phyloP scores from a whole-genome alignment of 2,888 invertebrate genomes.

The Meghimatium bilineatum region DNA sequence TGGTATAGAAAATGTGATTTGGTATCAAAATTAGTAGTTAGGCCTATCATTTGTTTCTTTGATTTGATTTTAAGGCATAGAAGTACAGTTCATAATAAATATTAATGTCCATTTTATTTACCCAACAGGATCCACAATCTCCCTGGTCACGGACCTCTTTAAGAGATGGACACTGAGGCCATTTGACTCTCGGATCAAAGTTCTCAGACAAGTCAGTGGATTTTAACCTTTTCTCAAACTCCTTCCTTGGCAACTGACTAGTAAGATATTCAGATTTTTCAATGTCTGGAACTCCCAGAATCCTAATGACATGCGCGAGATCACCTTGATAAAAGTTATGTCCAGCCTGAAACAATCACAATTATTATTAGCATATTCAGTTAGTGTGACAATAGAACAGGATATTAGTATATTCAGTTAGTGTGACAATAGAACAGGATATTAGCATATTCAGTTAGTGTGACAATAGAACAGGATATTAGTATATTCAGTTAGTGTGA shows the following conservation, averaged over 20 bases:
- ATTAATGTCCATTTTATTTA: slow-evolving; percentile 65
- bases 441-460: no score
- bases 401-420: no score
- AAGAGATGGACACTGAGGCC: slow-evolving; percentile 91
- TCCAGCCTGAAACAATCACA: slow-evolving; percentile 81
- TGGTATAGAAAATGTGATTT: no score
- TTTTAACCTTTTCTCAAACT: slow-evolving; percentile 29
- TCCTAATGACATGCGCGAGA: slow-evolving; percentile 81
- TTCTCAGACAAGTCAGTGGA: slow-evolving; percentile 82
- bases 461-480: no score
- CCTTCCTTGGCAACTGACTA: slow-evolving; percentile 55
- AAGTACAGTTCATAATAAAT: no score
- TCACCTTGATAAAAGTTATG: slow-evolving; percentile 83
- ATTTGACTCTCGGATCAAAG: slow-evolving; percentile 88
- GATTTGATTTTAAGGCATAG: no score
- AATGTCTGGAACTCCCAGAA: slow-evolving; percentile 78
- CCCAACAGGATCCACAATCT: slow-evolving; percentile 95
- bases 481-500: no score
- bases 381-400: no score
- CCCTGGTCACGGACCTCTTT: slow-evolving; percentile 77
- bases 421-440: no score
- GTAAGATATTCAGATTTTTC: slow-evolving; percentile 33
- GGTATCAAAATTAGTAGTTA: no score
- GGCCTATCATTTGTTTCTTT: no score
- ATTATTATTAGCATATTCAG: no score